These are phyloP conservation scores for Andricus quercusramuli DNA, from an alignment of 2,888 invertebrate genomes.

Conservation along the genomic window DNA sequence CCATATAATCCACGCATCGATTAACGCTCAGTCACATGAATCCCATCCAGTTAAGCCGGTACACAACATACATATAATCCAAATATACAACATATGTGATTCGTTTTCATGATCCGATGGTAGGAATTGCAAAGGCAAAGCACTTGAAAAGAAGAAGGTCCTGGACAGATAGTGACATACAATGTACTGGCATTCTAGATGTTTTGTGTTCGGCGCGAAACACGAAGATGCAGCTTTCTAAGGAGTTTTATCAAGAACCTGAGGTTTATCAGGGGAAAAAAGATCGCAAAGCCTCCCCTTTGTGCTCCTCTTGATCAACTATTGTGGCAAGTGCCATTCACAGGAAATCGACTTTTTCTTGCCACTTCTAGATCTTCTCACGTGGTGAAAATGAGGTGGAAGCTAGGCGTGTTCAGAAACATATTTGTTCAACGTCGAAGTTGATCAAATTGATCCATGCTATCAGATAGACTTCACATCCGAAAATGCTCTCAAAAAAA, in stretches of 20 bases:
- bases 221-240: constrained; percentile 58
- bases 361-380: constrained; percentile 9
- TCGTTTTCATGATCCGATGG: neutral
- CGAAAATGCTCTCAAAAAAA: too few species aligned
- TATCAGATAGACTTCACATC: neutral
- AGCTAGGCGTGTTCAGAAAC: neutral
- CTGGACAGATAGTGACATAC: constrained; percentile 9
- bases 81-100: neutral
- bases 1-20: neutral
- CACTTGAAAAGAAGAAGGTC: constrained; percentile 28
- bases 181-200: constrained; percentile 2
- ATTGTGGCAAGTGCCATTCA: constrained; percentile 53
- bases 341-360: constrained; percentile 37
- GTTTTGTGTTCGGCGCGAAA: constrained; percentile 42
- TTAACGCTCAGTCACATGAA: neutral
- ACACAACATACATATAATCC: neutral
- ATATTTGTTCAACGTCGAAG: neutral
- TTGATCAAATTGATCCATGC: neutral
- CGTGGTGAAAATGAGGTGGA: constrained; percentile 6
- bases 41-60: neutral
- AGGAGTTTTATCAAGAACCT: constrained; percentile 57
- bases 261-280: constrained; percentile 43
- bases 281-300: constrained; percentile 42
- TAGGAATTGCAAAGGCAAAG: neutral
- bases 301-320: constrained; percentile 58